Base-by-base conservation (phyloP, 1,140 invertebrate genomes). In the Brevipalpus yothersi region DNA sequence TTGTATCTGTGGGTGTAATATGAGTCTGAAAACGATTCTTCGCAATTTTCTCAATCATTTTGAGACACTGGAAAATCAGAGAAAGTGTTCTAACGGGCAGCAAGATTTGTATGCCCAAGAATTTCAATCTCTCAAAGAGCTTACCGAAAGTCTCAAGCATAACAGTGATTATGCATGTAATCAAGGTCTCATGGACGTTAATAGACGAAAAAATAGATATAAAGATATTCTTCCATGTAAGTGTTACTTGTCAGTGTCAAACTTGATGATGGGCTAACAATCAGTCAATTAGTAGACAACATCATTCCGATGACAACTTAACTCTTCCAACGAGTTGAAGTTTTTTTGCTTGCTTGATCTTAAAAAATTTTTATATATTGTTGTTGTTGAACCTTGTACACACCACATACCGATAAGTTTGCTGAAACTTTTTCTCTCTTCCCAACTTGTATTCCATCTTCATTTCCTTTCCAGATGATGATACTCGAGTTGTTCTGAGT, bases 191-290 rank as follows among this genome's bases (percentile, higher is more conserved):
- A 76, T 74, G 65, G 74, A 74, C 63, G 77, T 79, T 51, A 82
- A 82, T 68, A 68, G 75, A 63, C 69, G 73, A 19, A 82, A 81
- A 67, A 83, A 82, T 69, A 68, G 80, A 64, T 82, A 80, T 67
- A 80, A 81, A 68, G 82, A 82, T 72, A 82, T 82, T 65, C 68
- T 82, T 58, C 80, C 80, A 63, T 82, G 78, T 79, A 73, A 77
- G 72, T 61, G 17, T 17, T 12, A 54, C 19, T 31, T 17, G 8
- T 15, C 51, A 11, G 51, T 53, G 10, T 53, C 21, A 15, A 15
- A 53, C 51, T 15, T 53, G 42, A 10, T 10, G 15, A 43, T 43
- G 8, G 42, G 15, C 15, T 15, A 43, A 15, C 42, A 15, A 43
- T 10, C 31, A 3, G 31, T 31, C 31, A 31, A 5, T 5, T 31